Percentiles rank a stretch among this genome's conserved stretches.
Evolutionary conservation across 2,113 vertebrate species (phyloP).

Genomic region (Drymodes brunneopygia): DNA sequence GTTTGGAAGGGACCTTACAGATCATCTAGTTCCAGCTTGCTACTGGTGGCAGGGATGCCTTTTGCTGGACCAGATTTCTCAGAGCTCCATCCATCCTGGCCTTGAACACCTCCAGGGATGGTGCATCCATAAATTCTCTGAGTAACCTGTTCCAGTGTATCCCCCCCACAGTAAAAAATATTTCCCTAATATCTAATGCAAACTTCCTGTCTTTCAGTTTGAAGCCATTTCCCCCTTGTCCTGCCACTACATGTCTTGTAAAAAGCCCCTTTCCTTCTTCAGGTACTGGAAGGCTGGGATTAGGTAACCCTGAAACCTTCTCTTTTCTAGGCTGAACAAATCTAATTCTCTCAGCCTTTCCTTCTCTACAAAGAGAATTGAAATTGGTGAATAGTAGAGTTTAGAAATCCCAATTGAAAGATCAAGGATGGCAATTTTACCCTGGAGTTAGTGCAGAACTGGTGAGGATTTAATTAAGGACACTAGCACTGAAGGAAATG

Average conservation of each 20-base stretch:
- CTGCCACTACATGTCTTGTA: not conserved
- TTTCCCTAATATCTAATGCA: not conserved
- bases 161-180: not conserved
- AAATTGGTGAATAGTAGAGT: not conserved
- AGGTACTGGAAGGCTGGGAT: not conserved
- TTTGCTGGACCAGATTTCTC: not conserved
- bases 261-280: not conserved
- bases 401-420: not conserved
- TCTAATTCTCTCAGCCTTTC: not conserved
- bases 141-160: not conserved
- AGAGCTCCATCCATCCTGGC: not conserved
- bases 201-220: not conserved
- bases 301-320: not conserved
- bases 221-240: not conserved
- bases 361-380: not conserved
- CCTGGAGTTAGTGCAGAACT: not conserved
- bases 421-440: not conserved
- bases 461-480: not conserved
- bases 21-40: not conserved
- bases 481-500: not conserved
- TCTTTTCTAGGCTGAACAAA: not conserved
- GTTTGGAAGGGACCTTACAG: not conserved
- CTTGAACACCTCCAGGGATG: not conserved
- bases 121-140: not conserved
- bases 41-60: rapidly evolving